Conservation (phyloP, 1,140 invertebrate species). For the Caenorhabditis inopinata region DNA sequence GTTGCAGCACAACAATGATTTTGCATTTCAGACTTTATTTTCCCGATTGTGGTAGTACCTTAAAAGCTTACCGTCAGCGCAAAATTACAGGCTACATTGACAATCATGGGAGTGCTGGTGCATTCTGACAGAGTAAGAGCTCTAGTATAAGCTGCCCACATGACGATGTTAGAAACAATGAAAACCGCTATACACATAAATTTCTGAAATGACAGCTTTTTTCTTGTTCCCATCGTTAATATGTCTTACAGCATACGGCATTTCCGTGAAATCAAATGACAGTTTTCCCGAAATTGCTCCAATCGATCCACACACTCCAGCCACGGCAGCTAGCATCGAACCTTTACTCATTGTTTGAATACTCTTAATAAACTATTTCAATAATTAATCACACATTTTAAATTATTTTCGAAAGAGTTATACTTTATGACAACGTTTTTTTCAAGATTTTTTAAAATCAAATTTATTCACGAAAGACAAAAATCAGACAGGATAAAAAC, state of each 20-base stretch:
- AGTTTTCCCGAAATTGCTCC: slow-evolving; percentile 23
- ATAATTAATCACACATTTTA: too few relatives aligned
- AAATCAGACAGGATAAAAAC: too few relatives aligned
- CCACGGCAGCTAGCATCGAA: neutral
- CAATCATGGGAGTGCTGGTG: neutral
- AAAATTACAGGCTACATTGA: slow-evolving; percentile 36
- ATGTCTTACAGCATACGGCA: neutral
- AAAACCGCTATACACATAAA: neutral
- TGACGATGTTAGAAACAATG: slow-evolving; percentile 8
- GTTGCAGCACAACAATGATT: too few relatives aligned
- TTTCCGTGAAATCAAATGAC: neutral
- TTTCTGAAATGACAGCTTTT: neutral
- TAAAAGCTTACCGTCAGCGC: neutral
- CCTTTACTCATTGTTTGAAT: neutral
- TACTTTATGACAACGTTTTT: too few relatives aligned
- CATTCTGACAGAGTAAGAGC: neutral
- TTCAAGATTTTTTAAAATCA: too few relatives aligned
- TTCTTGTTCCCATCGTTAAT: too few relatives aligned
- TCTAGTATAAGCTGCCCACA: slow-evolving; percentile 28
- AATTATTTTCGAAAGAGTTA: too few relatives aligned
- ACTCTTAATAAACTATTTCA: too few relatives aligned
- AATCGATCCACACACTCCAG: slow-evolving; percentile 27
- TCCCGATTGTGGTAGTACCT: too few relatives aligned
- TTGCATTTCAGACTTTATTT: too few relatives aligned
- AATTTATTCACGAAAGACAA: too few relatives aligned